Evolutionary conservation across 2,888 invertebrate species (phyloP), one percentile per base, ranked within the genome.

Genomic region (Linhomoeus sp.): DNA sequence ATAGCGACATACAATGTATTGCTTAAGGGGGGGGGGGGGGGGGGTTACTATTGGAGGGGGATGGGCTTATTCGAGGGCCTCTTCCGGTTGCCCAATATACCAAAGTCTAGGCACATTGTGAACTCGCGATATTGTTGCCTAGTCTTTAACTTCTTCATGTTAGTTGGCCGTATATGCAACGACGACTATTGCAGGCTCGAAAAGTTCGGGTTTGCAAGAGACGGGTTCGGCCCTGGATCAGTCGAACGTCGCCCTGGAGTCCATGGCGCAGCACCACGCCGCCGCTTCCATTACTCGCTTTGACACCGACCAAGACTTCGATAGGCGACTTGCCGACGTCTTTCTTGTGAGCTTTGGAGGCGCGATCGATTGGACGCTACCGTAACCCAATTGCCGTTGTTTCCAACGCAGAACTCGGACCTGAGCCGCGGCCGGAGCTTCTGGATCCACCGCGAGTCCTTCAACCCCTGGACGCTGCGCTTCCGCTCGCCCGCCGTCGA

Each of bases 401-500:
- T 33, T 9, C 33, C 12, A 12, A 33, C 15, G 33, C 14, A 41
- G 41, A 20, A 20, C 22, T 45, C 43, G 25, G 55, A 53, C 23
- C 50, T 38, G 26, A 19, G n/a, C 20, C 38, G 23, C 22, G 26
- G 45, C 17, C 20, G 54, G 17, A 52, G 55, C 20, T 58, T 56
- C 49, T 58, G 60, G 56, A 53, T 49, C 43, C 55, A 56, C 47
- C 53, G 54, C 43, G 55, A 58, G 42, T 56, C 58, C 48, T 86
- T 92, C 40, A 80, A 80, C 46, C 56, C 58, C 35, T 74, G 82
- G 58, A 82, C 83, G 0, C 69, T 90, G 22, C 81, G 79, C 65
- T 92, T 90, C 68, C 77, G 77, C 57, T 77, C 81, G 46, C 43
- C 47, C 47, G 56, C 54, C 38, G 55, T 62, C 9, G 62, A 62